Evolutionary conservation across 2,888 invertebrate genomes (phyloP).

Genomic region (Abscondita cerata): DNA sequence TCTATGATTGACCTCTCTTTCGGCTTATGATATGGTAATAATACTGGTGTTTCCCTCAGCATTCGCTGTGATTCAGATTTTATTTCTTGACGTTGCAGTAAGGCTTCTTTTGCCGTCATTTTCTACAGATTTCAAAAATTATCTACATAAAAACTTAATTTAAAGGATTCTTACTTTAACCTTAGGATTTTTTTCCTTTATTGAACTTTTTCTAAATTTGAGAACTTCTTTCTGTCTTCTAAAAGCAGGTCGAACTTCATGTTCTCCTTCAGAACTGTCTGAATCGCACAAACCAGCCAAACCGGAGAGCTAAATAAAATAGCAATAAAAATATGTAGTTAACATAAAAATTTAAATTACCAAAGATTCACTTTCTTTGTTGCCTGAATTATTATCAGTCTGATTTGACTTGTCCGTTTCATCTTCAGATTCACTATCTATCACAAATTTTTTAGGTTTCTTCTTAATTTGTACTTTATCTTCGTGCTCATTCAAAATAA

Average conservation of each 20-base stretch:
- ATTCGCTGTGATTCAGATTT: constrained; percentile 85
- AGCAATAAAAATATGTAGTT: background rate
- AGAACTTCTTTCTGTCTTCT: too few species aligned
- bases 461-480: too few species aligned
- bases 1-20: constrained; percentile 81
- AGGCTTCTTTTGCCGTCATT: constrained; percentile 73
- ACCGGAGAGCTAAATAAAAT: constrained; percentile 44
- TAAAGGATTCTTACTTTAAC: too few species aligned
- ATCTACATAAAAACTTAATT: too few species aligned
- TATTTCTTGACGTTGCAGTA: constrained; percentile 76
- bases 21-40: constrained; percentile 87
- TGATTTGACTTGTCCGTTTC: constrained; percentile 2
- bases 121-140: constrained; percentile 45
- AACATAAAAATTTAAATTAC: constrained; percentile 15
- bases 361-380: constrained; percentile 22
- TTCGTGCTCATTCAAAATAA: too few species aligned
- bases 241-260: too few species aligned
- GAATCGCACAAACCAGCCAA: constrained; percentile 63
- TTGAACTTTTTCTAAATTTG: too few species aligned
- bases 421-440: constrained; percentile 9
- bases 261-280: constrained; percentile 61
- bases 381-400: background rate
- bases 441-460: background rate
- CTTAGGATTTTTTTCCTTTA: too few species aligned
- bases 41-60: constrained; percentile 76